A percentile compares a stretch with the other conserved stretches of the same genome.
phyloP scores from a whole-genome alignment of 2,113 vertebrate genomes.

The Lanius ludovicianus region DNA sequence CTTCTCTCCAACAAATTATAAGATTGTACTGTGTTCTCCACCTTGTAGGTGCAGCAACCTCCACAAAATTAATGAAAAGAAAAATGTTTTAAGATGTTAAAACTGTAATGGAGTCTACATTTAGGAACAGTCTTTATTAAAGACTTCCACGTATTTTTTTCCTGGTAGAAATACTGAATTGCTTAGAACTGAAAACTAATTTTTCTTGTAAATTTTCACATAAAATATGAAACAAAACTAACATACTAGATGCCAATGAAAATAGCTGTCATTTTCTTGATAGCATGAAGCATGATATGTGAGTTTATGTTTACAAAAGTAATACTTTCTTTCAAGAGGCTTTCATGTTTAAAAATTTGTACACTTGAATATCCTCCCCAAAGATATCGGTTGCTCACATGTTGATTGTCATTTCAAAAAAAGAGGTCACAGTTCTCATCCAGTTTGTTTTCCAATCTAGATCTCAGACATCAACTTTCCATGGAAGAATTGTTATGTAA shows the following conservation, averaged over 20 bases:
- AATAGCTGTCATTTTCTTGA: not conserved
- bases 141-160: not conserved
- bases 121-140: not conserved
- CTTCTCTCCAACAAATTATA: not conserved
- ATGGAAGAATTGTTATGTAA: not conserved
- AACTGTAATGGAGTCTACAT: not conserved
- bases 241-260: not conserved
- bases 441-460: not conserved
- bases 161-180: not conserved
- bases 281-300: rapidly evolving
- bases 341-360: not conserved
- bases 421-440: not conserved
- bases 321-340: not conserved
- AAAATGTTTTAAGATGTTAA: not conserved
- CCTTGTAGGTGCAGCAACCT: not conserved
- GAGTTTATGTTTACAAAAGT: not conserved
- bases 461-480: not conserved
- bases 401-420: not conserved
- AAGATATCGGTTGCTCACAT: not conserved
- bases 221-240: not conserved
- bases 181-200: not conserved
- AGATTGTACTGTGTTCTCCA: not conserved
- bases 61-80: not conserved
- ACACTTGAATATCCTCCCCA: not conserved
- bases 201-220: not conserved